Conservation (phyloP, 1,140 invertebrate genomes). For the Zaprionus nigranus region DNA sequence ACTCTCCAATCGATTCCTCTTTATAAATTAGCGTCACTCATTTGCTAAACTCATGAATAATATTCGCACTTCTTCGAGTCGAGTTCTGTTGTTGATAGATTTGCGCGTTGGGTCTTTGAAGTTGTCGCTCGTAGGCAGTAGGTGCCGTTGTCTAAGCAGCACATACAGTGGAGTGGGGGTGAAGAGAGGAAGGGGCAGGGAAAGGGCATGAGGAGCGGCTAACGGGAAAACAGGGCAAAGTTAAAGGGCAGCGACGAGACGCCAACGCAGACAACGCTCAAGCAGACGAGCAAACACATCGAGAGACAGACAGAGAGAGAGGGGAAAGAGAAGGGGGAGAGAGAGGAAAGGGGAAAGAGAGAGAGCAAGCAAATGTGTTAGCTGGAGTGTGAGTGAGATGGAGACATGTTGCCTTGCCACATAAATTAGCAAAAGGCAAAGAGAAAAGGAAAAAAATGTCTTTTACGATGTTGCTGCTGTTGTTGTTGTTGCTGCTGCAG, state of each 20-base stretch:
- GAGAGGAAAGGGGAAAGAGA: neutral
- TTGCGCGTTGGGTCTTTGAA: slow-evolving; percentile 38
- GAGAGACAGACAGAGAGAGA: neutral
- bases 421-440: slow-evolving; percentile 76
- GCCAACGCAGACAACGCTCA: slow-evolving; percentile 59
- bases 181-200: neutral
- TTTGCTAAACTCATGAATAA: slow-evolving; percentile 2
- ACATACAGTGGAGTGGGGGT: neutral
- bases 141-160: slow-evolving; percentile 22
- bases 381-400: neutral
- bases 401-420: slow-evolving; percentile 56
- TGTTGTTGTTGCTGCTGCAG: slow-evolving; percentile 11
- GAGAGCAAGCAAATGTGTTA: slow-evolving; percentile 19
- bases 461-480: slow-evolving; percentile 67
- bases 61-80: neutral
- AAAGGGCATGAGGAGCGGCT: neutral
- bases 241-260: slow-evolving; percentile 78
- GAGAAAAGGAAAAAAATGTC: slow-evolving; percentile 60
- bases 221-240: slow-evolving; percentile 55
- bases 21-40: neutral
- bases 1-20: neutral
- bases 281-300: slow-evolving; percentile 21
- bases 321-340: neutral
- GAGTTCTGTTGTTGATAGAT: slow-evolving; percentile 34
- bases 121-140: slow-evolving; percentile 34